Base-by-base conservation (phyloP, 2,797 vertebrate genomes). In the Lepus oiostolus region DNA sequence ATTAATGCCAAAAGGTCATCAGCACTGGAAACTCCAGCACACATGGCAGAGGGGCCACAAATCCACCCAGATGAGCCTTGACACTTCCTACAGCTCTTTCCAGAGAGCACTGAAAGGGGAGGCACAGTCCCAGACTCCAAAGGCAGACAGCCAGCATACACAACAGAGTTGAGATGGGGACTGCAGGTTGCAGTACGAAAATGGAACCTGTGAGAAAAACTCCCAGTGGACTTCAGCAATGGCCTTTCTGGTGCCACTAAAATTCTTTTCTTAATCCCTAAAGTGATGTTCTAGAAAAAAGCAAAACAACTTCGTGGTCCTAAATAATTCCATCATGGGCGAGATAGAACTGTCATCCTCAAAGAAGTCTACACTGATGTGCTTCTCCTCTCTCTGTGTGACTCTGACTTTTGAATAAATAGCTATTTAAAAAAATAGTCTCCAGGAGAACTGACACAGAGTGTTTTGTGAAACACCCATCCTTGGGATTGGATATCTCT, bases 21-120 rank as follows among this genome's bases (percentile, higher is more conserved):
- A 30, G 28, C 38, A 52, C 12, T 32, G 50, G 81, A 76, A 89
- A 47, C 21, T 38, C 0, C 2, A 35, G 26, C 38, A 19, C 5
- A 10, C 4, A 11, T n/a, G 4, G 0, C 30, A 6, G 1, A 19
- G 5, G 62, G 13, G 52, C 10, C 54, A 52, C 21, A n/a, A 68
- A 91, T 16, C n/a, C 32, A 22, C 32, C 26, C 14, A 60, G 68
- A 65, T 58, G 54, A 58, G 54, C 54, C 12, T 19, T 60, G 58
- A 0, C 21, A 30, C 17, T 63, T 47, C 71, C 19, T 71, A 11
- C 38, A 67, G 4, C 52, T 80, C 38, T 52, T 79, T 42, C n/a
- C 30, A 81, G 2, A 62, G 14, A 50, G 86, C 38, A 19, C 17
- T 79, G 60, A 83, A 80, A 13, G 30, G 42, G 13, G 32, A 74